A percentile compares a stretch with the other conserved stretches of the same genome.
Evolutionary conservation across 2,797 vertebrate species (phyloP).

Genomic region (Tympanoctomys barrerae): DNA sequence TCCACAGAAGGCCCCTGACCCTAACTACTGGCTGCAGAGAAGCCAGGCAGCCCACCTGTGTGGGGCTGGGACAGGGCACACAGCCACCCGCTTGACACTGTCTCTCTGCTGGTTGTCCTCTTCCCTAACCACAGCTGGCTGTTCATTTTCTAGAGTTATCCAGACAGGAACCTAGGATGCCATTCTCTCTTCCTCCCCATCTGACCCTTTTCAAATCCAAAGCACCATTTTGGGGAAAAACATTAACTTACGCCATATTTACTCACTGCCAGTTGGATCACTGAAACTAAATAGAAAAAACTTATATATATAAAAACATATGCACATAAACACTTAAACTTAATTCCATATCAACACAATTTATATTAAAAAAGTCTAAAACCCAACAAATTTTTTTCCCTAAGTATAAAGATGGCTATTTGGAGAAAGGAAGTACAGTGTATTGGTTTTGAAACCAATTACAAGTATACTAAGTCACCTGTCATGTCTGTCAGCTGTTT

Average conservation of each 20-base stretch:
- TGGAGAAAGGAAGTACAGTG: constrained; percentile 86
- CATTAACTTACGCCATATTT: constrained; percentile 86
- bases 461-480: constrained; percentile 77
- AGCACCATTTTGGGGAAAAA: constrained; percentile 84
- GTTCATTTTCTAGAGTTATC: constrained; percentile 73
- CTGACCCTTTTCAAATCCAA: constrained; percentile 81
- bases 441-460: constrained; percentile 82
- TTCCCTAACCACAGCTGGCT: neutral
- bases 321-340: constrained; percentile 89
- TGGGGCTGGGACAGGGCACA: neutral
- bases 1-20: constrained; percentile 67
- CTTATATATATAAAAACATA: constrained; percentile 88
- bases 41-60: constrained; percentile 83
- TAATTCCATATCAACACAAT: constrained; percentile 88
- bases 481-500: constrained; percentile 75
- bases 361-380: constrained; percentile 89
- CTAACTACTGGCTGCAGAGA: constrained; percentile 73
- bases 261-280: constrained; percentile 87
- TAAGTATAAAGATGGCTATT: constrained; percentile 90
- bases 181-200: constrained; percentile 60
- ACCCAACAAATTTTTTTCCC: constrained; percentile 80
- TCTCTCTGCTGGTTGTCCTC: constrained; percentile 58
- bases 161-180: constrained; percentile 77
- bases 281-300: constrained; percentile 87
- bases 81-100: constrained; percentile 75